Conservation (phyloP, 2,888 invertebrate species). For the Hirudinaria manillensis region DNA sequence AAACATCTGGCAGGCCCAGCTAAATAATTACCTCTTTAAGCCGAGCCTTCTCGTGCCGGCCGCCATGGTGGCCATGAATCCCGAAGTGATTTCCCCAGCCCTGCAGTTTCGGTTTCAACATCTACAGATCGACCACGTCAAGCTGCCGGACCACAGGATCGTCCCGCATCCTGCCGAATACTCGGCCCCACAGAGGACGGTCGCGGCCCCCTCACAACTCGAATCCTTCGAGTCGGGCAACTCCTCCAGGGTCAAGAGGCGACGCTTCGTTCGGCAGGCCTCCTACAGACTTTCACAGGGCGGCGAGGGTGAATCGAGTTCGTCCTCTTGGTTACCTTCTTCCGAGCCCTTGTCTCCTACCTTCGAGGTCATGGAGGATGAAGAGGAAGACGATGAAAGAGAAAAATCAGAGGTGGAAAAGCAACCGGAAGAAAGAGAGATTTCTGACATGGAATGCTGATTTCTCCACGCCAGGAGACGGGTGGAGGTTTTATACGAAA, state of each 20-base stretch:
- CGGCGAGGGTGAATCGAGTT: conserved; percentile 58
- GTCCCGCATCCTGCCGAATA: conserved; percentile 13
- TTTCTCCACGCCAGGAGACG: neutral
- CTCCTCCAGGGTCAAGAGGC: conserved; percentile 41
- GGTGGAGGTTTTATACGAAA: too few relatives aligned
- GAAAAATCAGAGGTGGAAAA: neutral
- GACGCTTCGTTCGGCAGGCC: conserved; percentile 76
- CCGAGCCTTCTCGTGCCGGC: conserved; percentile 64
- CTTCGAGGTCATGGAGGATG: conserved; percentile 36
- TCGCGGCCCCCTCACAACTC: neutral
- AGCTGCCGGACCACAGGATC: neutral
- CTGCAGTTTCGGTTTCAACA: conserved; percentile 36
- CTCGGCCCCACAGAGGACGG: conserved; percentile 8
- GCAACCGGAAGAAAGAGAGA: neutral
- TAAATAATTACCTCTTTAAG: conserved; percentile 78
- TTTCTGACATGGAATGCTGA: conserved; percentile 17
- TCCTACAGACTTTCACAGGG: conserved; percentile 83
- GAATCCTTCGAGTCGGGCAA: conserved; percentile 6
- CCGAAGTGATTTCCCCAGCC: neutral
- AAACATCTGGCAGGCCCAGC: conserved; percentile 73
- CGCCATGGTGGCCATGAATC: neutral
- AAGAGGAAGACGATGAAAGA: conserved; percentile 34
- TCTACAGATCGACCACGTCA: conserved; percentile 32
- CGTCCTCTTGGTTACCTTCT: conserved; percentile 29
- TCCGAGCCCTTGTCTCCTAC: conserved; percentile 38